Base-by-base conservation (phyloP, 1,140 invertebrate genomes). In the Tetramorium alpestre region DNA sequence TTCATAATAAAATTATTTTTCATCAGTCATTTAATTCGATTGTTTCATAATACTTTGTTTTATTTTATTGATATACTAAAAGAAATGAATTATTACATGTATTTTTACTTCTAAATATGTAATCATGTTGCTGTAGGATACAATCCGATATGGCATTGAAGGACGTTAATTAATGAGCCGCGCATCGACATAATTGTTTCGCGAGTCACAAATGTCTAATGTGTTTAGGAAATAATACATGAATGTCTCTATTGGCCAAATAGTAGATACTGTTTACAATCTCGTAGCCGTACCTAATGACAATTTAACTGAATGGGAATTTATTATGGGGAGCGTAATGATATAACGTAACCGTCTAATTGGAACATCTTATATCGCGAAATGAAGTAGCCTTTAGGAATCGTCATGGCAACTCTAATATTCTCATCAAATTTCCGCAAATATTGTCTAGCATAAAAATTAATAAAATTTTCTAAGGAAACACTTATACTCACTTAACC, bases 161-260 rank as follows among this genome's bases (percentile, higher is more conserved):
- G 69, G 80, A 75, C 54, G 25, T 84, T 84, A 84, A 84, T 84
- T 84, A 75, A 84, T 73, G 69, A 84, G 54, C 69, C 54, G 25
- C 13, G 51, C 25, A 75, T 38, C 56, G 8, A 49, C 22, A 49
- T 75, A 84, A 84, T 75, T 75, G 80, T 47, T 60, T 7, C 47
- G 2, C 41, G 25, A 73, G 13, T 82, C 49, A 47, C 54, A 25
- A 73, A 60, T 38, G 69, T 84, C 80, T 75, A 70, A 75, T 60
- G 72, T 60, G 51, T 84, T 75, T 47, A 54, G 10, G 7, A 82
- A 82, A 70, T 82, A 72, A 82, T 58, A 58, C 47, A 72, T 72
- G 41, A 58, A 72, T 47, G 16, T 47, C 38, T 72, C 67, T 33
- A 33, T 73, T 47, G 33, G 56, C 7, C 18, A n/a, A 54, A 54